Evolutionary conservation across 2,113 vertebrate genomes (phyloP).

Genomic region (Mola mola): DNA sequence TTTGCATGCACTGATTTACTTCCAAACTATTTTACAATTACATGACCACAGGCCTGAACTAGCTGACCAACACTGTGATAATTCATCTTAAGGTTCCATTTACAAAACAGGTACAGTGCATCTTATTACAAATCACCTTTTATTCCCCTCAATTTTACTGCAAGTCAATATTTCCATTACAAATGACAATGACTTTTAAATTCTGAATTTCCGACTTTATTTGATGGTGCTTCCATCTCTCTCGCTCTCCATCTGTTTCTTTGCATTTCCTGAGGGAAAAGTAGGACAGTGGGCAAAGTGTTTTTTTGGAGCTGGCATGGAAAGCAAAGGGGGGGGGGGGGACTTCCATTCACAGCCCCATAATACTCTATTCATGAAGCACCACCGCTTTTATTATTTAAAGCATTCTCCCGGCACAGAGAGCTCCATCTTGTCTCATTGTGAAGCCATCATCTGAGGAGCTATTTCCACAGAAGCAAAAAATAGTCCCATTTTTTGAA

Average conservation of each 20-base stretch:
- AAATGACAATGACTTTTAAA: constrained; percentile 21
- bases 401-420: constrained; percentile 69
- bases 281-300: constrained; percentile 56
- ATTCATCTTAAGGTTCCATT: too few species aligned
- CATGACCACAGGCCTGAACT: not conserved
- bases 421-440: constrained; percentile 71
- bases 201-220: constrained; percentile 26
- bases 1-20: not conserved
- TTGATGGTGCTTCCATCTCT: not conserved
- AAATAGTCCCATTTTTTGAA: constrained; percentile 77
- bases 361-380: constrained; percentile 80
- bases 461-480: constrained; percentile 68
- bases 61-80: not conserved
- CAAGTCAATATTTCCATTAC: constrained; percentile 22
- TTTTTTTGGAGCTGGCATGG: constrained; percentile 45
- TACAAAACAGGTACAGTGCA: too few species aligned
- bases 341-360: constrained; percentile 70
- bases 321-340: constrained; percentile 41
- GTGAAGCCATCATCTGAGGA: constrained; percentile 71
- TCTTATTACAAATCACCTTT: too few species aligned
- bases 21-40: not conserved
- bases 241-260: constrained; percentile 4
- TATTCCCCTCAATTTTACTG: not conserved
- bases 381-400: constrained; percentile 79
- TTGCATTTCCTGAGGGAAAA: constrained; percentile 55